Evolutionary conservation across 2,797 vertebrate genomes (phyloP).

Genomic region (Acrocephalus scirpaceus): DNA sequence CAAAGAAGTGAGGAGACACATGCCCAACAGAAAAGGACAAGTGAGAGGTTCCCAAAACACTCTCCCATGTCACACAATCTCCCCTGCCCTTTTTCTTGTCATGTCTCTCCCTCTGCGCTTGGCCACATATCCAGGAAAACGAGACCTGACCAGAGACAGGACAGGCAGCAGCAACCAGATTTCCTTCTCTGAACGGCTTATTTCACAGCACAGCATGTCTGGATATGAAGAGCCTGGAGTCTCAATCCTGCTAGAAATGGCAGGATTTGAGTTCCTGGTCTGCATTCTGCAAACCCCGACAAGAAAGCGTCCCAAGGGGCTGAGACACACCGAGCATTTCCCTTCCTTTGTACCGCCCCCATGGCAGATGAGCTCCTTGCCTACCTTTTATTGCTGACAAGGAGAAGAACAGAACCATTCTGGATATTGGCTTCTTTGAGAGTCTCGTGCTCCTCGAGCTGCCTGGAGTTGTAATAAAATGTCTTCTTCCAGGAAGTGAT

Average conservation of each 20-base stretch:
- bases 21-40: neutral
- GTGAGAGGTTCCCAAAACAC: neutral
- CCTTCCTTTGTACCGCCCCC: neutral
- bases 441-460: conserved; percentile 77
- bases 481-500: conserved; percentile 80
- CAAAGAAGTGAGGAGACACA: neutral
- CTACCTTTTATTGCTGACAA: conserved; percentile 74
- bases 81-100: neutral
- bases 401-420: conserved; percentile 79
- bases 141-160: neutral
- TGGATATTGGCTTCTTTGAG: conserved; percentile 78
- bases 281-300: neutral
- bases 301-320: neutral
- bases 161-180: neutral
- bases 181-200: neutral
- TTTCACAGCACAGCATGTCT: neutral
- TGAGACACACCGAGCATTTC: neutral
- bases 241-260: neutral
- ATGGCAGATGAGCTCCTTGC: fast-evolving
- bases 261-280: neutral
- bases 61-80: fast-evolving
- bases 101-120: neutral
- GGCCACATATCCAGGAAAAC: neutral
- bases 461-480: conserved; percentile 81
- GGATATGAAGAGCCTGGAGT: neutral